phyloP scores from a whole-genome alignment of 23 tunicate genomes.

The Trididemnum clinides region DNA sequence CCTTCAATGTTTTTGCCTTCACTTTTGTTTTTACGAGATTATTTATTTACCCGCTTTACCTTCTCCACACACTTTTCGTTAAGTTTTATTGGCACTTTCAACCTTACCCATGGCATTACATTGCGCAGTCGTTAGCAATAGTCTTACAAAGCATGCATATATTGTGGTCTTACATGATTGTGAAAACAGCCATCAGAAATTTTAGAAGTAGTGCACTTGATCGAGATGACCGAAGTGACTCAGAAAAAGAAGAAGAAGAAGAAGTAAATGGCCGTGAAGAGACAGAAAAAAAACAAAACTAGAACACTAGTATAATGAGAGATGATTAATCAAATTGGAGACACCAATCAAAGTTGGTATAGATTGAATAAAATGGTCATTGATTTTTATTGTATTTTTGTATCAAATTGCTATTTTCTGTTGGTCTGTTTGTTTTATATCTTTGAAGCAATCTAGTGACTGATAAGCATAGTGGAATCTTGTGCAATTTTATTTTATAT shows the following conservation, averaged over 20 bases:
- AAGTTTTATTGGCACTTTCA: slow-evolving; percentile 29
- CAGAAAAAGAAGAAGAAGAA: slow-evolving; percentile 8
- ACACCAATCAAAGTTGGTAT: too few relatives aligned
- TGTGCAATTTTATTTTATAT: too few relatives aligned
- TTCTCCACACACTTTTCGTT: slow-evolving; percentile 26
- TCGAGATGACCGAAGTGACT: slow-evolving; percentile 53
- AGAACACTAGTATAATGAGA: too few relatives aligned
- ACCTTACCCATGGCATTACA: slow-evolving; percentile 46
- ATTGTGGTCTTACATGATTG: slow-evolving; percentile 68
- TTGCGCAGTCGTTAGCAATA: slow-evolving; percentile 37
- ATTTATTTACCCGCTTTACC: slow-evolving; percentile 15
- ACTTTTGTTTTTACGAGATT: slow-evolving; percentile 27
- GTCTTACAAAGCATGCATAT: slow-evolving; percentile 53
- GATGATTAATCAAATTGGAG: too few relatives aligned
- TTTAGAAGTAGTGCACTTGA: slow-evolving; percentile 29
- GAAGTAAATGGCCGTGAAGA: neutral
- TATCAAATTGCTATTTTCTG: too few relatives aligned
- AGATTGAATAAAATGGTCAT: too few relatives aligned
- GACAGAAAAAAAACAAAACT: neutral
- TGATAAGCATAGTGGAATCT: too few relatives aligned
- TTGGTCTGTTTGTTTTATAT: too few relatives aligned
- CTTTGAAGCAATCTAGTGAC: too few relatives aligned
- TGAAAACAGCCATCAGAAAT: slow-evolving; percentile 58
- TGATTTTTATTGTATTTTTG: too few relatives aligned
- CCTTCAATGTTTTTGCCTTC: slow-evolving; percentile 3